Evolutionary conservation across 1,140 invertebrate genomes (phyloP).

Genomic region (Eurytemora carolleeae): DNA sequence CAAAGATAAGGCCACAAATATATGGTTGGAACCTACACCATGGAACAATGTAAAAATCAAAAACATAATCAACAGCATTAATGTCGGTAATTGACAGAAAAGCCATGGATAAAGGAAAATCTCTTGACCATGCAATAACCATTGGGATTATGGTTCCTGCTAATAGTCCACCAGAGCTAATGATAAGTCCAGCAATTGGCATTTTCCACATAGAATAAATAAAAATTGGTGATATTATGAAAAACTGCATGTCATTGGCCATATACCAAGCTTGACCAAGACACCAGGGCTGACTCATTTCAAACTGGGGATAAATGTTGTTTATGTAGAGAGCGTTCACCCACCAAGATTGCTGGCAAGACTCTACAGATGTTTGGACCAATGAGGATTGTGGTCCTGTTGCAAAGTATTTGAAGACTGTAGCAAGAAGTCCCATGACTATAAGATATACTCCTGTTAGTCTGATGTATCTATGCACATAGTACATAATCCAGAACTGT

Average conservation of each 20-base stretch:
- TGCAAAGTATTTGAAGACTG: not conserved
- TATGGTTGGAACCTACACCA: not conserved
- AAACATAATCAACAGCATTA: not conserved
- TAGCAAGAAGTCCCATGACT: not conserved
- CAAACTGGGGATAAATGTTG: not conserved
- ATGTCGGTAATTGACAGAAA: not conserved
- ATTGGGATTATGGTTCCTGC: not conserved
- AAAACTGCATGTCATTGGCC: not conserved
- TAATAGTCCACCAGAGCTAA: not conserved
- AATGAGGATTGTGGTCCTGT: not conserved
- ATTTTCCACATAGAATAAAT: not conserved
- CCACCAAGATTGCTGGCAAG: not conserved
- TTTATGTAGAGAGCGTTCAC: not conserved
- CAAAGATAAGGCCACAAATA: not conserved
- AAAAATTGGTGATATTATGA: not conserved
- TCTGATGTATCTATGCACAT: not conserved
- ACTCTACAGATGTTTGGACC: not conserved
- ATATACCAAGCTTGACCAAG: not conserved
- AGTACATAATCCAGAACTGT: not conserved
- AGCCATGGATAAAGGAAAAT: not conserved
- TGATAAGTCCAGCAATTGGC: not conserved
- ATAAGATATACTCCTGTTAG: not conserved
- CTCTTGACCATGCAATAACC: not conserved
- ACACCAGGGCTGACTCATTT: not conserved
- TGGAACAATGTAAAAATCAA: not conserved